Base-by-base conservation (phyloP, 2,113 vertebrate genomes). In the Riparia riparia region DNA sequence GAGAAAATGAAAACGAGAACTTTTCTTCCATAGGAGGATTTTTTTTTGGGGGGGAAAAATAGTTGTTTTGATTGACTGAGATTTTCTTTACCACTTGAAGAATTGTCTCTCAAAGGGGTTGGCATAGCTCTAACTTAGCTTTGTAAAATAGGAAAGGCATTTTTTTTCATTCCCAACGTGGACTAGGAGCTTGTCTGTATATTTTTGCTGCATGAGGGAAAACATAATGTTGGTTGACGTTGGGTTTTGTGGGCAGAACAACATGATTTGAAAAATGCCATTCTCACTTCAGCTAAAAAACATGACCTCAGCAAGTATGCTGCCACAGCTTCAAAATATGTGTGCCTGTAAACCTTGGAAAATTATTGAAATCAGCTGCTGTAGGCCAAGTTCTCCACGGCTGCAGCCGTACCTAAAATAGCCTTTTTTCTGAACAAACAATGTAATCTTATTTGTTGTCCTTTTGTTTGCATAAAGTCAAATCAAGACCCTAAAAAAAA, bases 361-460 rank as follows among this genome's bases (percentile, higher is more conserved):
- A 96, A 92, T 71, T n/a, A 74, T 64, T 88, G 51, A 90, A 90
- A 65, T 84, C 90, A 91, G 89, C 64, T 87, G 65, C 61, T 84
- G 53, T 32, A 68, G 45, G 78, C 41, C 53, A 54, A 69, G 50
- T 60, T 76, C 45, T 82, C 29, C 3, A 0, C 42, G 56, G 56
- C 31, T 45, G 47, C 74, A 71, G 17, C 50, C 1, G 0, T 47
- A 58, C 18, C 44, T 58, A 63, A 53, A 54, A 44, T 1, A 4
- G 17, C 5, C 24, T 69, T 80, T 90, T 71, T 69, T 2, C 66
- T 49, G 34, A 72, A 42, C 49, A 49, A 86, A 83, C 68, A 0
- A 0, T 37, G 31, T 77, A 39, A 74, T 93, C 68, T 70, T 94
- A 70, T 57, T 83, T 87, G 54, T 87, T 2, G 0, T 64, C 42